phyloP scores from a whole-genome alignment of 53 echinoderm and acorn worm genomes.

The Actinopyga echinites region DNA sequence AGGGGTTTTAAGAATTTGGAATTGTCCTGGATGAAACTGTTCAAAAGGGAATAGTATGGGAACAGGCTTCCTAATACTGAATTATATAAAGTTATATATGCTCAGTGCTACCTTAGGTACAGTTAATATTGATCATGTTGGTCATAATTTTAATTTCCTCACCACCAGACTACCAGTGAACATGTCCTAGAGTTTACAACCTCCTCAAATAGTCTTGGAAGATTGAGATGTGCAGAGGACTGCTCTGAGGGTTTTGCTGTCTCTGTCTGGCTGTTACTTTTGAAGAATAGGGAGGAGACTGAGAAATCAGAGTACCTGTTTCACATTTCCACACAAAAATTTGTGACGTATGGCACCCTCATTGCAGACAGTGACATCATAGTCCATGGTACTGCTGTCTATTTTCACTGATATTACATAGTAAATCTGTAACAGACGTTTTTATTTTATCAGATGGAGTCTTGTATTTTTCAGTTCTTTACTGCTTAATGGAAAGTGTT shows the following conservation, averaged over 20 bases:
- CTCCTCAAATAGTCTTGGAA: not conserved
- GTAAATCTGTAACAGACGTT: not conserved
- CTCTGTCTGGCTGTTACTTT: conserved; percentile 74
- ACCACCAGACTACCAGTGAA: conserved; percentile 2
- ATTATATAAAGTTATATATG: no score
- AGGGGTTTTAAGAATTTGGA: no score
- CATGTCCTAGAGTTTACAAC: not conserved
- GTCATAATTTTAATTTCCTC: conserved; percentile 11
- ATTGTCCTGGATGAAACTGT: no score
- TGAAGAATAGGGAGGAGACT: not conserved
- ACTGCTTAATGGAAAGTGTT: no score
- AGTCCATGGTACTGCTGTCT: not conserved
- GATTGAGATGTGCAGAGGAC: conserved; percentile 13
- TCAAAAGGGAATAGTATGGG: no score
- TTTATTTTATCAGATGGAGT: not conserved
- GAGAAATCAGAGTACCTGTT: not conserved
- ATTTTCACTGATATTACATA: no score
- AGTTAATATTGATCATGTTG: no score
- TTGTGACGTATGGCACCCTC: not conserved
- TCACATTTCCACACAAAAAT: not conserved
- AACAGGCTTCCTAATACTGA: no score
- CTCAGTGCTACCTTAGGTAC: no score
- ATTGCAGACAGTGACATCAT: not conserved
- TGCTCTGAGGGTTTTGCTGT: conserved; percentile 76
- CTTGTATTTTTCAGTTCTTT: not conserved